phyloP scores from a whole-genome alignment of 2,888 invertebrate genomes.

The Desoria tigrina region DNA sequence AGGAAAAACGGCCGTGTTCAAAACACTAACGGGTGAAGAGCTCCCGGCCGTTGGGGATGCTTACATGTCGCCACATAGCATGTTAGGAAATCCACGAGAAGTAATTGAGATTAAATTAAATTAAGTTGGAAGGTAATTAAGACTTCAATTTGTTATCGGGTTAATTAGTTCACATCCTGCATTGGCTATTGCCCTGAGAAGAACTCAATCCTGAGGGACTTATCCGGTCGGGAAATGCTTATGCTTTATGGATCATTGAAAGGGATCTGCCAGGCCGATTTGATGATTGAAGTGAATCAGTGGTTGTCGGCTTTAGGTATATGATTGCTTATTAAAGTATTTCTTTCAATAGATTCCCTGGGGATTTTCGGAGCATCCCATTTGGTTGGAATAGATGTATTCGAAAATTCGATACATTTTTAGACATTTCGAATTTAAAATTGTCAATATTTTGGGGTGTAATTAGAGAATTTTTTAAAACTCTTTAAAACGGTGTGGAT shows the following conservation, averaged over 20 bases:
- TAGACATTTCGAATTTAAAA: too few relatives aligned
- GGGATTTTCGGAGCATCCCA: too few relatives aligned
- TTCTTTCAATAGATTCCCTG: too few relatives aligned
- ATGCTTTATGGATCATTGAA: conserved; percentile 21
- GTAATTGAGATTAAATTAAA: conserved; percentile 7
- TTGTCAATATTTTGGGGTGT: too few relatives aligned
- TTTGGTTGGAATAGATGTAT: too few relatives aligned
- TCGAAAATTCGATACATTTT: too few relatives aligned
- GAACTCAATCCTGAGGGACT: conserved; percentile 19
- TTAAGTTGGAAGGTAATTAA: background rate
- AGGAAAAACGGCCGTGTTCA: conserved; percentile 26
- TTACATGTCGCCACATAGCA: conserved; percentile 21
- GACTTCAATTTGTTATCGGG: background rate
- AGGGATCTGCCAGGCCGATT: conserved; percentile 18
- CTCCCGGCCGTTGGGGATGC: conserved; percentile 25
- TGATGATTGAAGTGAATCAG: conserved; percentile 22
- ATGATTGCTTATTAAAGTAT: background rate
- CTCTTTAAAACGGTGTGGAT: too few relatives aligned
- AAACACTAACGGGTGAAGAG: conserved; percentile 26
- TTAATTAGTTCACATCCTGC: conserved; percentile 21
- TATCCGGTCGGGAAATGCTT: conserved; percentile 29
- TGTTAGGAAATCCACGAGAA: conserved; percentile 19
- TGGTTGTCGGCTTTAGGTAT: conserved; percentile 34
- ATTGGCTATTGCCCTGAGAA: conserved; percentile 32
- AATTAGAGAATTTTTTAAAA: too few relatives aligned